Conservation (phyloP, 2,113 vertebrate genomes). For the Muntiacus muntjak region DNA sequence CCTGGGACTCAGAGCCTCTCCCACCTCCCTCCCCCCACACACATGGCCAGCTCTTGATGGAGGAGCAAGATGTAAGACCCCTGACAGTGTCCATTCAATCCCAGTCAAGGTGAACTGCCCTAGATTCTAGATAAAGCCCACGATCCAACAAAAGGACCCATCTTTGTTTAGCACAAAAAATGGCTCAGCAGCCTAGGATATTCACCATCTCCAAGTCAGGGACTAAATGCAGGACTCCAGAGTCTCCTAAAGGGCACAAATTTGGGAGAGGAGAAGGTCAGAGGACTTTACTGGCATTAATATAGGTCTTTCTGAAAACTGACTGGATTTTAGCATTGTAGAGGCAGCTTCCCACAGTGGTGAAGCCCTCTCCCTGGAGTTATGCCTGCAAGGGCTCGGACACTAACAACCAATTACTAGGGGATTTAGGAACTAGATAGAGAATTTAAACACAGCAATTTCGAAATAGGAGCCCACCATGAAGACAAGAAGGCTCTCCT, state of each 20-base stretch:
- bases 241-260: not conserved
- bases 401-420: rapidly evolving
- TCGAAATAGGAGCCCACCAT: not conserved
- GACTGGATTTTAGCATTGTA: not conserved
- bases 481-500: not conserved
- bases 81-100: rapidly evolving
- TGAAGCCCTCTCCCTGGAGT: not conserved
- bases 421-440: not conserved
- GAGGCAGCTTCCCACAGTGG: not conserved
- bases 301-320: not conserved
- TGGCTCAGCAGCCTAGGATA: not conserved
- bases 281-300: not conserved
- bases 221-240: not conserved
- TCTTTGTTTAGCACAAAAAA: not conserved
- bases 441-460: not conserved
- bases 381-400: not conserved
- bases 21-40: rapidly evolving
- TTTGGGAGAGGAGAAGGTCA: not conserved
- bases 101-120: not conserved
- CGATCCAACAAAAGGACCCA: not conserved
- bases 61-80: not conserved
- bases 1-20: not conserved
- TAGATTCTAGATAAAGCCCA: not conserved
- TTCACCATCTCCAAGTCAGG: not conserved
- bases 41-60: not conserved